These are phyloP conservation scores for Nymphalis urticae DNA, from an alignment of 2,888 invertebrate genomes.

Conservation along the genomic window DNA sequence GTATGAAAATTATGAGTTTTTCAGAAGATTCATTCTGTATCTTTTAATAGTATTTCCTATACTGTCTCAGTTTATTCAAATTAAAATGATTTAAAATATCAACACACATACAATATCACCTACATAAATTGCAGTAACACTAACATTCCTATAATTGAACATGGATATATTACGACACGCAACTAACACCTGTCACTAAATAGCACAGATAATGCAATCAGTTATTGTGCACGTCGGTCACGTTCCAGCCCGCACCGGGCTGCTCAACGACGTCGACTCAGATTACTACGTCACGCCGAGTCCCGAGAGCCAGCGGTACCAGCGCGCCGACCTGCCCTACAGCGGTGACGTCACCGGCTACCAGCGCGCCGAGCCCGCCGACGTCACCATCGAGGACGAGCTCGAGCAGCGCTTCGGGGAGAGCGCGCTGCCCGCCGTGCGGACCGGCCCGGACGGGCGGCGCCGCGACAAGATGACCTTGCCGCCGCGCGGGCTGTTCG, in stretches of 20 bases:
- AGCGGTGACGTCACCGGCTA: conserved; percentile 43
- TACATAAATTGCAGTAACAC: too few species aligned
- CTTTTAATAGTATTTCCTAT: too few species aligned
- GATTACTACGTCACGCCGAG: conserved; percentile 84
- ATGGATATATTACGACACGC: too few species aligned
- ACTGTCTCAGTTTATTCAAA: too few species aligned
- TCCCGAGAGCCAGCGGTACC: conserved; percentile 29
- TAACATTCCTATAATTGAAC: too few species aligned
- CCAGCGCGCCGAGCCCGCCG: conserved; percentile 30
- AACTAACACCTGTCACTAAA: not conserved
- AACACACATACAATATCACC: too few species aligned
- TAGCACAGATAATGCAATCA: conserved; percentile 39
- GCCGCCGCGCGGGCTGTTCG: conserved; percentile 90
- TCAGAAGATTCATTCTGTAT: too few species aligned
- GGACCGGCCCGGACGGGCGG: conserved; percentile 57
- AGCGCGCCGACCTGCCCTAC: conserved; percentile 44
- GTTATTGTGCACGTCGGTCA: conserved; percentile 77
- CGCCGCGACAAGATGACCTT: conserved; percentile 79
- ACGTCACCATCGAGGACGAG: conserved; percentile 71
- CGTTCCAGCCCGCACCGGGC: conserved; percentile 87
- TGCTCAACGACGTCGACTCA: conserved; percentile 88
- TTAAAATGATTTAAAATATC: too few species aligned
- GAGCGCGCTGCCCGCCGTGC: conserved; percentile 77
- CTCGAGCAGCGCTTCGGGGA: conserved; percentile 85
- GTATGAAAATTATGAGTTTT: too few species aligned